Base-by-base conservation (phyloP, 2,113 vertebrate species). In the Podarcis raffonei region DNA sequence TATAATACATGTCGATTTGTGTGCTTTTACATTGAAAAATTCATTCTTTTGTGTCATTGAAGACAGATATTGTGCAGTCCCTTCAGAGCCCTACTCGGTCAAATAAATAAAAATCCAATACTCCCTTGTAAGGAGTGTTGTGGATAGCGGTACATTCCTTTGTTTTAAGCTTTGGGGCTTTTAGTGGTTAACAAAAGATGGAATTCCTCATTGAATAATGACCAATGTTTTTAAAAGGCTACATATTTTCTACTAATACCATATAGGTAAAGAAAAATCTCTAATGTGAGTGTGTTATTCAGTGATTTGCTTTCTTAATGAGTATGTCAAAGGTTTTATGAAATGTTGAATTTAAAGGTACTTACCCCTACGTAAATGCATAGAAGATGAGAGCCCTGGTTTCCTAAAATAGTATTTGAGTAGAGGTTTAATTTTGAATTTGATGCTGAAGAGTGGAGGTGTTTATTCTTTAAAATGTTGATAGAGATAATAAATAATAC, bases 61-160 rank as follows among this genome's bases (percentile, higher is more conserved):
- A 85, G 82, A 69, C 75, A 92, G 87, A 79, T 90, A 37, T 37
- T n/a, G 13, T 84, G 82, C 75, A 89, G 22, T 90, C 85, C n/a
- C 83, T 91, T 89, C 74, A 85, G 87, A 90, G 91, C 48, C 77
- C 89, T 91, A 82, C 80, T 91, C 69, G 83, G 89, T 22, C 68
- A 91, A 83, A 89, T 93, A 90, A 96, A 92, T 94, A 92, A 95
- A 94, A 95, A 91, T 90, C 35, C 93, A 94, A 82, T 94, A 89
- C 82, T 91, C 66, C 65, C 89, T 87, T 83, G 1, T 84, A 93
- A 84, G 48, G 57, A 71, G 59, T 78, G 32, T n/a, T 86, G 85
- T 91, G 83, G 76, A 93, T 86, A 74, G 12, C 62, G 84, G 75
- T 76, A 65, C 57, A 23, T 89, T 86, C 32, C 81, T 92, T 89